Evolutionary conservation across 2,113 vertebrate species (phyloP).

Genomic region (Phyllopteryx taeniolatus): DNA sequence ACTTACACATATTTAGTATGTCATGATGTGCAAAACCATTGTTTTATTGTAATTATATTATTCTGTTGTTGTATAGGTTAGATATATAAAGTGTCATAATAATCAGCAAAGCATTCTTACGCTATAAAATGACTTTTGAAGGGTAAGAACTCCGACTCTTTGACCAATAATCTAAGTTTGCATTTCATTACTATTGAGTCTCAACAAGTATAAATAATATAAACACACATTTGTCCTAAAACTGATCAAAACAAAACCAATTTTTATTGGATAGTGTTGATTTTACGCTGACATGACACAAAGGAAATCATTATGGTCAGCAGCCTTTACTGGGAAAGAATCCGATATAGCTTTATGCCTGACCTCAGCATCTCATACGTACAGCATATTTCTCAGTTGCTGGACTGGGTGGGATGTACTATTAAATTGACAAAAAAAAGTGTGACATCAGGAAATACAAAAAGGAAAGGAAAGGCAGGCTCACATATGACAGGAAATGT

Average conservation of each 20-base stretch:
- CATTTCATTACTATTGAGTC: too few species aligned
- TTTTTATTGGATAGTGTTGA: neutral
- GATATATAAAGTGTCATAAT: too few species aligned
- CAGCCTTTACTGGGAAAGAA: slow-evolving; percentile 1
- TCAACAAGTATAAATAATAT: neutral
- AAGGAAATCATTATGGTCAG: neutral
- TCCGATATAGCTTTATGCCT: neutral
- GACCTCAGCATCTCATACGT: neutral
- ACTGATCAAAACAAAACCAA: neutral
- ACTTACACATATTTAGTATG: too few species aligned
- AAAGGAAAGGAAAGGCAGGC: slow-evolving; percentile 9
- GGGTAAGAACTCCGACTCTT: too few species aligned
- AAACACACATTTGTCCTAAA: neutral
- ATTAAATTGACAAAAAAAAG: slow-evolving; percentile 14
- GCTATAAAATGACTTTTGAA: too few species aligned
- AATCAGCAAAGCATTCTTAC: too few species aligned
- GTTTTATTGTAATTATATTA: too few species aligned
- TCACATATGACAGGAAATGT: slow-evolving; percentile 49
- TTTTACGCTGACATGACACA: neutral
- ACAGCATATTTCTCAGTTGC: neutral
- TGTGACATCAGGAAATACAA: slow-evolving; percentile 16
- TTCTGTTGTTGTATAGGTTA: too few species aligned
- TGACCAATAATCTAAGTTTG: too few species aligned
- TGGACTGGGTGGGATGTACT: neutral
- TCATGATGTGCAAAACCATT: too few species aligned